Evolutionary conservation across 92 coral and sea anemone species (phyloP).

Genomic region (Nematostella vectensis): DNA sequence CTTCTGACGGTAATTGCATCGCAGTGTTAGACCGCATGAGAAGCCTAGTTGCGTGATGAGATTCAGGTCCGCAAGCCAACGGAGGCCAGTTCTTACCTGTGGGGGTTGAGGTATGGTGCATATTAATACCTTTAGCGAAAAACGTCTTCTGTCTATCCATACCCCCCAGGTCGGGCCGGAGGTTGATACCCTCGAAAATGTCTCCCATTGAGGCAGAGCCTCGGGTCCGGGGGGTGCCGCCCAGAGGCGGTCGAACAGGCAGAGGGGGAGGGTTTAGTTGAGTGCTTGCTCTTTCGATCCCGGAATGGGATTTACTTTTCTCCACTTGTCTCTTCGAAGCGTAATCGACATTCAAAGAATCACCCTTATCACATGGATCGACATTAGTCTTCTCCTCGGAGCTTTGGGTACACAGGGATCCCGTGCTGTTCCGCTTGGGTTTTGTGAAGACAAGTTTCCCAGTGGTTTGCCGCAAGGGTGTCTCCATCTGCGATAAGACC

Average conservation of each 20-base stretch:
- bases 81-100: background rate
- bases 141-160: conserved; percentile 15
- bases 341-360: background rate
- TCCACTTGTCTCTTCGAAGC: conserved; percentile 8
- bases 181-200: conserved; percentile 30
- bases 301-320: conserved; percentile 22
- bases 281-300: conserved; percentile 2
- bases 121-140: conserved; percentile 29
- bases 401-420: conserved; percentile 12
- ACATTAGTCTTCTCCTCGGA: background rate
- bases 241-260: conserved; percentile 29
- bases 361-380: background rate
- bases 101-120: conserved; percentile 1
- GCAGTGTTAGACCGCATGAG: conserved; percentile 15
- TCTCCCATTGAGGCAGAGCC: conserved; percentile 39
- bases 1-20: conserved; percentile 4
- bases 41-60: conserved; percentile 15
- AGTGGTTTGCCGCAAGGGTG: conserved; percentile 33
- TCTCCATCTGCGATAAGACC: conserved; percentile 46
- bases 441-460: conserved; percentile 28
- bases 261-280: conserved; percentile 33
- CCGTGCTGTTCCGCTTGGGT: conserved; percentile 40
- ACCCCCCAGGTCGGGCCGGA: conserved; percentile 22
- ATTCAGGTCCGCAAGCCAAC: conserved; percentile 21
- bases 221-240: conserved; percentile 17